phyloP scores from a whole-genome alignment of 2,797 vertebrate genomes.

The Eurystomus glaucurus region DNA sequence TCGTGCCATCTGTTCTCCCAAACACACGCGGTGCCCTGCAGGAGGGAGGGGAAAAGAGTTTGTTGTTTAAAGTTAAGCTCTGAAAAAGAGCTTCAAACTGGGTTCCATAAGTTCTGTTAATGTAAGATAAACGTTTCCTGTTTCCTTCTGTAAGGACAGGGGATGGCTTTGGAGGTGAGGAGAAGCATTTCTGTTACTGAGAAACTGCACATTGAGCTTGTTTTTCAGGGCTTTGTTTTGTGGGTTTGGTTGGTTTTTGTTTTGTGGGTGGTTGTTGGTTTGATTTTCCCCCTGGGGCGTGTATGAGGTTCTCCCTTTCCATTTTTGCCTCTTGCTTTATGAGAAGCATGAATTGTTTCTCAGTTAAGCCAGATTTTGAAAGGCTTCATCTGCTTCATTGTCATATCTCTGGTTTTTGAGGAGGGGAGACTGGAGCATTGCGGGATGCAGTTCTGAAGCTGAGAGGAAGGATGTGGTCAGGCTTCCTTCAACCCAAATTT shows the following conservation, averaged over 20 bases:
- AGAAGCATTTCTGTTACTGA: background rate
- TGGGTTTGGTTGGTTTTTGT: background rate
- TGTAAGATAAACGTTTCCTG: background rate
- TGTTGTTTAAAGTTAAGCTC: background rate
- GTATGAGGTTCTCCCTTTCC: background rate
- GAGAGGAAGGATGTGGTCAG: background rate
- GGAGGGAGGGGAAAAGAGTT: background rate
- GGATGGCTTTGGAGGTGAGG: background rate
- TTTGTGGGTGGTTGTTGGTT: background rate
- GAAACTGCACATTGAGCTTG: background rate
- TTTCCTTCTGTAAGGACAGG: background rate
- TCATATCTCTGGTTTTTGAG: background rate
- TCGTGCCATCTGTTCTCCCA: slow-evolving; percentile 88
- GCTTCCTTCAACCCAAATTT: background rate
- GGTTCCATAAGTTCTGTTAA: background rate
- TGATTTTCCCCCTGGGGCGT: background rate
- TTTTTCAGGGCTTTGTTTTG: background rate
- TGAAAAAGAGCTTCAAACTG: background rate
- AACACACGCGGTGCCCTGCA: slow-evolving; percentile 70
- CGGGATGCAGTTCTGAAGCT: background rate
- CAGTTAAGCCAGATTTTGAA: background rate
- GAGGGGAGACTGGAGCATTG: background rate
- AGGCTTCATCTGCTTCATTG: background rate
- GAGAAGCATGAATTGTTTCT: background rate
- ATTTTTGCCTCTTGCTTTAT: background rate